phyloP scores from a whole-genome alignment of 2,888 invertebrate genomes.

The Folsomia candida region DNA sequence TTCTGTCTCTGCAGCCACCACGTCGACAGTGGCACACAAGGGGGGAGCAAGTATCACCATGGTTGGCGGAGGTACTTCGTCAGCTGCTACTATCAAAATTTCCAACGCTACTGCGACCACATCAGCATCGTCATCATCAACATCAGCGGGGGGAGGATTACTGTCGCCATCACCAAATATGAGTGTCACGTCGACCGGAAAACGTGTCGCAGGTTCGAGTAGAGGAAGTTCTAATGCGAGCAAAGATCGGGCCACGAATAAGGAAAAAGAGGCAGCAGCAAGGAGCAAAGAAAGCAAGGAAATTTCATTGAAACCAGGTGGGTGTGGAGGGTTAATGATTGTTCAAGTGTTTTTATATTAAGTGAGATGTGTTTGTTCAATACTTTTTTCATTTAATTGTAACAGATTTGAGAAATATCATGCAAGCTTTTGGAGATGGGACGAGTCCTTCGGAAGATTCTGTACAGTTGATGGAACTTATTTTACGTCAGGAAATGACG shows the following conservation, averaged over 20 bases:
- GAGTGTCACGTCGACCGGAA: neutral
- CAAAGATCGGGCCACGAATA: neutral
- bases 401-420: constrained; percentile 77
- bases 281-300: neutral
- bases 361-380: neutral
- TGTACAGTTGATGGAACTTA: constrained; percentile 74
- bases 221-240: neutral
- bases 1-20: too few species aligned
- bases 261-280: too few species aligned
- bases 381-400: constrained; percentile 54
- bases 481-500: constrained; percentile 76
- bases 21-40: too few species aligned
- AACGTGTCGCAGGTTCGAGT: neutral
- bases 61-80: too few species aligned
- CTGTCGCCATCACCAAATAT: neutral
- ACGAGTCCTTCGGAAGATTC: constrained; percentile 76
- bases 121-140: too few species aligned
- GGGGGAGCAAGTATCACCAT: too few species aligned
- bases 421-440: constrained; percentile 92
- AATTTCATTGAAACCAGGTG: neutral
- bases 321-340: neutral
- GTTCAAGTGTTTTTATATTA: too few species aligned
- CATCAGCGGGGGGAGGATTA: too few species aligned
- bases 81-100: too few species aligned
- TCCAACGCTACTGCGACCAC: too few species aligned